A percentile compares a stretch with the other conserved stretches of the same genome.
phyloP scores from a whole-genome alignment of 2,888 invertebrate genomes.

The Chaetogeoica ovagalla region DNA sequence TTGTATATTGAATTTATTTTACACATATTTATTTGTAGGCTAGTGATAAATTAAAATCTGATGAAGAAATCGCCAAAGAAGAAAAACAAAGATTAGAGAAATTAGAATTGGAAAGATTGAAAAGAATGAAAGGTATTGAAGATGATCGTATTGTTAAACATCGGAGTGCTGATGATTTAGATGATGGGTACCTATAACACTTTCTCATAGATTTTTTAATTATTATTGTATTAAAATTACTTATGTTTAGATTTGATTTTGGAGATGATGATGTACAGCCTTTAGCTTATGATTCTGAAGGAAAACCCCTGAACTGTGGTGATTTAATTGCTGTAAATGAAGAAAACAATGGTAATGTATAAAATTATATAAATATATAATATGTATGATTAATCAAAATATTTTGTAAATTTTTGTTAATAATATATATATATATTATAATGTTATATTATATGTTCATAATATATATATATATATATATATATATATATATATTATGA shows the following conservation, averaged over 20 bases:
- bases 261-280: constrained; percentile 64
- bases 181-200: constrained; percentile 67
- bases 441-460: too few species aligned
- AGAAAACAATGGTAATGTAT: constrained; percentile 30
- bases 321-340: constrained; percentile 31
- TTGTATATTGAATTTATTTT: constrained; percentile 10
- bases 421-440: too few species aligned
- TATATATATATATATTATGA: too few species aligned
- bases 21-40: constrained; percentile 61
- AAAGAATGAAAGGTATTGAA: constrained; percentile 74
- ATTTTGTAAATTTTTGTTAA: too few species aligned
- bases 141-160: constrained; percentile 63
- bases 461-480: too few species aligned
- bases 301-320: constrained; percentile 45
- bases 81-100: constrained; percentile 76
- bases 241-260: constrained; percentile 61
- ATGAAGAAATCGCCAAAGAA: constrained; percentile 78
- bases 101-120: constrained; percentile 75
- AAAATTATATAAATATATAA: background rate
- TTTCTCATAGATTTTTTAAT: constrained; percentile 17
- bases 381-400: too few species aligned
- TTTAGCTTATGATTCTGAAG: constrained; percentile 60
- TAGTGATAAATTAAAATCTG: constrained; percentile 78
- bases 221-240: background rate
- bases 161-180: constrained; percentile 82